These are phyloP conservation scores for Galagoides demidoff DNA, from an alignment of 2,797 vertebrate genomes.

Conservation along the genomic window DNA sequence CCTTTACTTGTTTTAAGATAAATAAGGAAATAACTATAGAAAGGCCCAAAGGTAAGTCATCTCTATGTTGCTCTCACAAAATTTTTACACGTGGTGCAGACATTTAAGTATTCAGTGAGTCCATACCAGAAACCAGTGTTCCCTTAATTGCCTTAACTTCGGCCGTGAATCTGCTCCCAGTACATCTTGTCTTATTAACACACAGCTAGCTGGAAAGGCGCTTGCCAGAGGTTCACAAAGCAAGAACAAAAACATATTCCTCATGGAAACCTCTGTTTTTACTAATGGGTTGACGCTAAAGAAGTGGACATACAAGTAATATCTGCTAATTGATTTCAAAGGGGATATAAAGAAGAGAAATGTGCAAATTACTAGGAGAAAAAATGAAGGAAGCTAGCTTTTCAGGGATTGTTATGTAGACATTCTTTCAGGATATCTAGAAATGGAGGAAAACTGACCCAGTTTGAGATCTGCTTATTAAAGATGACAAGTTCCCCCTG, in stretches of 20 bases:
- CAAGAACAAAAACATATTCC: neutral
- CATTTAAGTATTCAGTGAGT: neutral
- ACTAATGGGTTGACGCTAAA: slow-evolving; percentile 12
- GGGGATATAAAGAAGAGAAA: neutral
- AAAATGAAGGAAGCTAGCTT: neutral
- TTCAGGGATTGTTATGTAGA: neutral
- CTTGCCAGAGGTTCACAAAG: neutral
- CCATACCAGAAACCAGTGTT: neutral
- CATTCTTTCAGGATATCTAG: neutral
- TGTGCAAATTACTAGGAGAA: neutral
- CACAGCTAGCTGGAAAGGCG: neutral
- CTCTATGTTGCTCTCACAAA: neutral
- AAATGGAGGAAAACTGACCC: neutral
- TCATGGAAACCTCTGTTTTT: slow-evolving; percentile 3
- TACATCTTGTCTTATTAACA: neutral
- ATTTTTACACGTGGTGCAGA: neutral
- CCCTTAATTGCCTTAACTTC: slow-evolving; percentile 3
- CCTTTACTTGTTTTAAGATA: neutral
- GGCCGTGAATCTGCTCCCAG: neutral
- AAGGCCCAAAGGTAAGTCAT: neutral
- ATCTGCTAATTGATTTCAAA: slow-evolving; percentile 35
- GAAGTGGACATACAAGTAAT: neutral
- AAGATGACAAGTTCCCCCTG: neutral
- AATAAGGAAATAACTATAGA: neutral
- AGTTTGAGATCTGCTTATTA: neutral